A percentile compares a stretch with the other conserved stretches of the same genome.
These are phyloP conservation scores for Hippocampus kuda DNA, from an alignment of 2,797 vertebrate species.

Conservation along the genomic window DNA sequence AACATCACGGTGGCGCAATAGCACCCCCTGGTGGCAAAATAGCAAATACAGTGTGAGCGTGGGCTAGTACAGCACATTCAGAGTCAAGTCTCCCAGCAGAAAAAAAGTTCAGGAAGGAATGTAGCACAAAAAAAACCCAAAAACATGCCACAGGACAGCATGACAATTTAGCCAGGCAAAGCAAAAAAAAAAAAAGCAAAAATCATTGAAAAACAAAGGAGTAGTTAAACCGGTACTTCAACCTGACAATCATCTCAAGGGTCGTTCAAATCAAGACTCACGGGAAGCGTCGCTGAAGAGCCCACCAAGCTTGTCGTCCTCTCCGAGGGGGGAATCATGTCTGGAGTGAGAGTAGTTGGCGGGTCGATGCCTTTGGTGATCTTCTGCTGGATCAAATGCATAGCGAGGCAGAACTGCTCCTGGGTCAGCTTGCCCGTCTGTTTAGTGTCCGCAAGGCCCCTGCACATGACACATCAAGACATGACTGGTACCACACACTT, in stretches of 20 bases:
- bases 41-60: slow-evolving; percentile 61
- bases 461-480: slow-evolving; percentile 34
- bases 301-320: slow-evolving; percentile 49
- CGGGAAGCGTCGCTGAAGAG: slow-evolving; percentile 56
- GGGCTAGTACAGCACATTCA: slow-evolving; percentile 56
- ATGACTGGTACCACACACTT: not conserved
- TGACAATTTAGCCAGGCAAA: slow-evolving; percentile 5
- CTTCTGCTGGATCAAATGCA: slow-evolving; percentile 93
- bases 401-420: slow-evolving; percentile 93
- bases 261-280: not conserved
- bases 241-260: not conserved
- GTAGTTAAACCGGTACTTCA: not conserved
- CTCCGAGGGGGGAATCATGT: slow-evolving; percentile 94
- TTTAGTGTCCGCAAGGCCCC: slow-evolving; percentile 90
- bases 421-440: slow-evolving; percentile 82
- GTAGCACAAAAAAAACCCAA: slow-evolving; percentile 16
- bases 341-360: slow-evolving; percentile 77
- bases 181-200: slow-evolving; percentile 13
- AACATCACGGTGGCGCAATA: slow-evolving; percentile 18
- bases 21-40: slow-evolving; percentile 41
- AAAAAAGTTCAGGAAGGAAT: slow-evolving; percentile 58
- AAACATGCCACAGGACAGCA: slow-evolving; percentile 24
- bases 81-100: slow-evolving; percentile 64
- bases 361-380: slow-evolving; percentile 86
- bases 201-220: slow-evolving; percentile 13